Evolutionary conservation across 2,113 vertebrate species (phyloP).

Genomic region (Aspidoscelis tigris): DNA sequence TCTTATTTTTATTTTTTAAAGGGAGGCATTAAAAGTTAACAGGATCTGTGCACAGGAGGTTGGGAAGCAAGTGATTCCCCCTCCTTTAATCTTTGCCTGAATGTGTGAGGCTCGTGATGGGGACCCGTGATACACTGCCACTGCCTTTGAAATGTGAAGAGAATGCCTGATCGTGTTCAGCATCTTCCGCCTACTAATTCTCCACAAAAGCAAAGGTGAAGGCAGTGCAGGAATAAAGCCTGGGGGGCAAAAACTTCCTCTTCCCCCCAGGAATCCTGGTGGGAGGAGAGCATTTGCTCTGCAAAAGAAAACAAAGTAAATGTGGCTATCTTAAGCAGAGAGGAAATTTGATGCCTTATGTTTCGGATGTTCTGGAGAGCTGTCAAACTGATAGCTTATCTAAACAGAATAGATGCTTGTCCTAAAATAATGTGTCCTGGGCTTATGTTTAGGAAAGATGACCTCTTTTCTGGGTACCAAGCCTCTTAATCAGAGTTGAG

Average conservation of each 20-base stretch:
- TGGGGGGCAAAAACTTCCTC: neutral
- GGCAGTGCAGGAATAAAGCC: neutral
- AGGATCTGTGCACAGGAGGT: neutral
- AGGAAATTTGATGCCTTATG: neutral
- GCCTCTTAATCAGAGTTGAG: neutral
- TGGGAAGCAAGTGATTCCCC: constrained; percentile 7
- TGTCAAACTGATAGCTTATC: fast-evolving
- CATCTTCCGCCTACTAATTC: constrained; percentile 20
- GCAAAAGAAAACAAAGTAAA: neutral
- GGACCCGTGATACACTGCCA: constrained; percentile 1
- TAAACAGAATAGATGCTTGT: neutral
- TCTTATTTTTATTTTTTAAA: neutral
- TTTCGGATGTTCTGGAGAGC: neutral
- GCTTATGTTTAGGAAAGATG: neutral
- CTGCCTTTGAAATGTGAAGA: constrained; percentile 41
- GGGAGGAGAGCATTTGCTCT: neutral
- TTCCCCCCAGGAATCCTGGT: neutral
- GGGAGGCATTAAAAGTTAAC: constrained; percentile 15
- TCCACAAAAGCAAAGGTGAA: neutral
- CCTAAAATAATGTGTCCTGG: neutral
- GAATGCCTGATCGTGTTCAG: constrained; percentile 28
- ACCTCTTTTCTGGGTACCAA: neutral
- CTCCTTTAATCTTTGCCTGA: constrained; percentile 31
- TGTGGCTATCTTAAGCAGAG: neutral
- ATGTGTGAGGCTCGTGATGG: constrained; percentile 13